A percentile compares a stretch with the other conserved stretches of the same genome.
phyloP scores from a whole-genome alignment of 2,113 vertebrate genomes.

The Odobenus rosmarus region DNA sequence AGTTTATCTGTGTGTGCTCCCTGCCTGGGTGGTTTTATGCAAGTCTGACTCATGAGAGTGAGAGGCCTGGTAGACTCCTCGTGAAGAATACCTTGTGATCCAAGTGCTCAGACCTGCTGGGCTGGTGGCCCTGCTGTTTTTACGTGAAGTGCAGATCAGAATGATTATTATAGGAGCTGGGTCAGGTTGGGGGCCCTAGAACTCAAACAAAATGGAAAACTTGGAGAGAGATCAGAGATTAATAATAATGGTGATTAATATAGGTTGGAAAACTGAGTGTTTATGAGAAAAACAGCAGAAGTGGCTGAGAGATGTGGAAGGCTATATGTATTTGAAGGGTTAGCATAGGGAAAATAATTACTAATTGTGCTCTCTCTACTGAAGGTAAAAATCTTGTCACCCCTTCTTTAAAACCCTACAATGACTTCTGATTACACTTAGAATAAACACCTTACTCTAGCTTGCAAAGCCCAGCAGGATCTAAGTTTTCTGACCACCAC shows the following conservation, averaged over 20 bases:
- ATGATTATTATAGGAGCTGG: slow-evolving; percentile 26
- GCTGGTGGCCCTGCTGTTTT: background rate
- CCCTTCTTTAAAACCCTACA: background rate
- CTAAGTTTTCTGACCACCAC: background rate
- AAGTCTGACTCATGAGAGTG: background rate
- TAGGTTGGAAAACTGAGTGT: background rate
- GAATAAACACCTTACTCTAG: background rate
- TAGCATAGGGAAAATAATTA: background rate
- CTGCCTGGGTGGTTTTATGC: slow-evolving; percentile 5
- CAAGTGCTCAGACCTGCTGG: background rate
- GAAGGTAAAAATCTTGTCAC: background rate
- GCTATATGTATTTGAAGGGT: background rate
- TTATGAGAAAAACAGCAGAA: background rate
- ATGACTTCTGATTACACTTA: background rate
- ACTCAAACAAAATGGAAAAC: slow-evolving; percentile 1
- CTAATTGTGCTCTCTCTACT: background rate
- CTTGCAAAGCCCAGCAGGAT: background rate
- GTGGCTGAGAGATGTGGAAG: background rate
- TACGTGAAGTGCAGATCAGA: background rate
- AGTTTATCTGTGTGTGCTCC: background rate
- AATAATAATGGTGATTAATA: background rate
- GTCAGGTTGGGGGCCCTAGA: background rate
- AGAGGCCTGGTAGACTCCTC: background rate
- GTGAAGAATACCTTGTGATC: background rate
- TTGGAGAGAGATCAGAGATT: slow-evolving; percentile 36